Evolutionary conservation across 2,888 invertebrate genomes (phyloP), one percentile per base, ranked within the genome.

Genomic region (Tupiocoris notatus): DNA sequence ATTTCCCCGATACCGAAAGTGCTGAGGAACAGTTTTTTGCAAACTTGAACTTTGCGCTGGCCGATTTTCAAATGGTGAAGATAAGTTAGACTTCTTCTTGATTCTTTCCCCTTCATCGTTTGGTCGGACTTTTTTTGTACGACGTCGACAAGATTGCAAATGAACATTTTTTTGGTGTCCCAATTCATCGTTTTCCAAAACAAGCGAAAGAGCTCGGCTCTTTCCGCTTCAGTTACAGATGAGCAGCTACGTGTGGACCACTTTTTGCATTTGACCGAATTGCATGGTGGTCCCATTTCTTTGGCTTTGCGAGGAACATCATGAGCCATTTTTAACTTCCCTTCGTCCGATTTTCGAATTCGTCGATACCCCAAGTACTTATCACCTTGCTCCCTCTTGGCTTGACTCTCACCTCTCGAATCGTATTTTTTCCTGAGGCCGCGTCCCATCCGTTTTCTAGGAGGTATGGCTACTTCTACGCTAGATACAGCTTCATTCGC

Each of bases 181-280:
- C 75, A 75, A 22, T 22, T 22, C 17, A 20, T 59, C 65, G 67
- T 23, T 20, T 68, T 3, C 76, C 76, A 76, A 21, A 76, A 76
- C 6, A 23, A 25, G 54, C 67, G 17, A 57, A 61, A 76, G 12
- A 76, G n/a, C 16, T 22, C 22, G 17, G 24, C 2, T 22, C 76
- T 12, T n/a, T 67, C 61, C 20, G 16, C 61, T 39, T 68, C 23
- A 18, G 76, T 21, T 20, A 76, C 25, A 0, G 61, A 18, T 1
- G 21, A 1, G 23, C 76, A 76, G n/a, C 16, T 16, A 59, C 76
- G 67, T 1, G 17, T 68, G 1, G 56, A n/a, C 39, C 25, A 67
- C 39, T 68, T 76, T 21, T 16, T 20, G 54, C 76, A 76, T 7
- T 20, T 0, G 21, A 25, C n/a, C 12, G 76, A 68, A 12, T 21